A percentile compares a stretch with the other conserved stretches of the same genome.
phyloP scores from a whole-genome alignment of 2,888 invertebrate species.

The Eulithis testata region DNA sequence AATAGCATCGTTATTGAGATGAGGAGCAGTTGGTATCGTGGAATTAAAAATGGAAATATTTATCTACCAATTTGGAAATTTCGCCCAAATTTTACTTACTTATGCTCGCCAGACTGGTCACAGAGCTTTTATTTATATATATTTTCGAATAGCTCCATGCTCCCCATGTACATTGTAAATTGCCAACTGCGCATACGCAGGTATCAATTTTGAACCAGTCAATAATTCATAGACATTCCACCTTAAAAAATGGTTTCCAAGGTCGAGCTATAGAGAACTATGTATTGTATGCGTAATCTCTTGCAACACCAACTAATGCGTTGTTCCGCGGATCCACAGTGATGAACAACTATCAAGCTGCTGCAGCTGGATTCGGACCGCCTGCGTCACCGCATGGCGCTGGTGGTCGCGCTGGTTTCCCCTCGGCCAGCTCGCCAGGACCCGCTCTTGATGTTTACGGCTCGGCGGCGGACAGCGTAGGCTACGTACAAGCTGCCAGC shows the following conservation, averaged over 20 bases:
- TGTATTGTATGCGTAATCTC: background rate
- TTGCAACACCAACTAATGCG: background rate
- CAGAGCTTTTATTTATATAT: no score
- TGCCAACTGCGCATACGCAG: no score
- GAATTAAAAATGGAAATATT: background rate
- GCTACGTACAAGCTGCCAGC: slow-evolving; percentile 98
- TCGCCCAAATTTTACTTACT: no score
- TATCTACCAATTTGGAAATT: no score
- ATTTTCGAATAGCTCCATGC: no score
- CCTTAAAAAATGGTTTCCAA: no score
- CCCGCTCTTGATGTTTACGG: slow-evolving; percentile 97
- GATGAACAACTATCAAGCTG: slow-evolving; percentile 98
- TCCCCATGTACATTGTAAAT: no score
- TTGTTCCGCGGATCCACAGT: slow-evolving; percentile 85
- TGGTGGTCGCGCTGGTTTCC: slow-evolving; percentile 91
- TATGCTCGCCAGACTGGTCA: no score
- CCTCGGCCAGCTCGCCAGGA: slow-evolving; percentile 96
- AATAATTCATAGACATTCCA: no score
- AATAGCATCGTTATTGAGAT: slow-evolving; percentile 25
- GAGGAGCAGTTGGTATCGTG: slow-evolving; percentile 31
- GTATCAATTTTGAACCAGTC: no score
- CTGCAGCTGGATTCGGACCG: slow-evolving; percentile 91
- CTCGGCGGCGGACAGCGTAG: slow-evolving; percentile 94
- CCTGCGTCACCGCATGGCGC: slow-evolving; percentile 93
- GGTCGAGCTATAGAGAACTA: no score